A percentile compares a stretch with the other conserved stretches of the same genome.
These are phyloP conservation scores for Bradypus variegatus DNA, from an alignment of 2,797 vertebrate species.

Conservation along the genomic window DNA sequence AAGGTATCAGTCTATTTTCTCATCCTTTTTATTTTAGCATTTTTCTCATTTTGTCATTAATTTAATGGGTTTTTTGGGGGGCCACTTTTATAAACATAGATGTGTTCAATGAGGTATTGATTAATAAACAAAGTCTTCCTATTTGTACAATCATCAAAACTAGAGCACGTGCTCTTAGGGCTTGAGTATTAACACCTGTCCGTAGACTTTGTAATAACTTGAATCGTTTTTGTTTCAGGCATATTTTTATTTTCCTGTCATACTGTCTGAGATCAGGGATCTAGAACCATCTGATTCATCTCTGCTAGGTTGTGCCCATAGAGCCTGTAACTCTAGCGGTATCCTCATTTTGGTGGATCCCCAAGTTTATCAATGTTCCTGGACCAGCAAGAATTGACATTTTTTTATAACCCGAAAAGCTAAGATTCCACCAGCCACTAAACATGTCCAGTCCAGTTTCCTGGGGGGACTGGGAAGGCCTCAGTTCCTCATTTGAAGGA, in stretches of 20 bases:
- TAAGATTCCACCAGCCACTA: background rate
- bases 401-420: background rate
- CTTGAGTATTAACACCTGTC: background rate
- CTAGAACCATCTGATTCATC: background rate
- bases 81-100: background rate
- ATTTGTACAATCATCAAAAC: background rate
- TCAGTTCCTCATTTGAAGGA: background rate
- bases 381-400: background rate
- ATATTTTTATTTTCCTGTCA: background rate
- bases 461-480: background rate
- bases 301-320: background rate
- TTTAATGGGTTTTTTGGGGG: background rate
- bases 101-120: background rate
- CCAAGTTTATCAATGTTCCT: background rate
- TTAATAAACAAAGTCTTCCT: background rate
- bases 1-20: background rate
- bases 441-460: background rate
- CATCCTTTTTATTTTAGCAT: background rate
- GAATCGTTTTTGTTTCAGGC: background rate
- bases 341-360: background rate
- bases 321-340: accelerated
- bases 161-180: background rate
- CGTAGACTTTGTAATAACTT: background rate
- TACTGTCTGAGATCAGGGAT: background rate
- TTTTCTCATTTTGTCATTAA: background rate